A percentile compares a stretch with the other conserved stretches of the same genome.
Conservation (phyloP, 2,888 invertebrate species). For the Xylota sylvarum region DNA sequence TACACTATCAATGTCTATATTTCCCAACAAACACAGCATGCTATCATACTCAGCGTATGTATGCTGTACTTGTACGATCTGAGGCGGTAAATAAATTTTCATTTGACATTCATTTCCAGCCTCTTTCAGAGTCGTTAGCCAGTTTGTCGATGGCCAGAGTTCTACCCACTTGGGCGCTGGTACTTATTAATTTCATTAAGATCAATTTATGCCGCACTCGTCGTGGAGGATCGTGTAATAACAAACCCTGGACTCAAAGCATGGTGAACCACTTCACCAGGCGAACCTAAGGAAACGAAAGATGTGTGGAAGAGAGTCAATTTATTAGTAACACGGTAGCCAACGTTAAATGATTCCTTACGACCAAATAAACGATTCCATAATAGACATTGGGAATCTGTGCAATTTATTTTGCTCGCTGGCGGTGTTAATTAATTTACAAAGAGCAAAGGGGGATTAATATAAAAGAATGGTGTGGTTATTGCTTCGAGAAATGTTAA, state of each 20-base stretch:
- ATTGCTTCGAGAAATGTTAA: background rate
- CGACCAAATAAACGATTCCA: conserved; percentile 55
- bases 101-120: conserved; percentile 47
- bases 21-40: too few species aligned
- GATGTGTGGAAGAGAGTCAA: conserved; percentile 34
- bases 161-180: conserved; percentile 25
- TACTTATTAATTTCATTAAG: conserved; percentile 65
- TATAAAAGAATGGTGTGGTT: conserved; percentile 14
- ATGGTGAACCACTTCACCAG: conserved; percentile 12
- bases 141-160: background rate
- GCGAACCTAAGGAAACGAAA: conserved; percentile 7
- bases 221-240: conserved; percentile 21
- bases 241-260: background rate
- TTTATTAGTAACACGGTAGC: conserved; percentile 67
- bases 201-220: conserved; percentile 52
- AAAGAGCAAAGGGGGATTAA: background rate
- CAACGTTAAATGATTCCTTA: conserved; percentile 64
- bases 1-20: too few species aligned
- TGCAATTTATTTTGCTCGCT: conserved; percentile 45
- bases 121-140: conserved; percentile 17
- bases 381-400: conserved; percentile 55
- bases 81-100: conserved; percentile 28
- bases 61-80: conserved; percentile 3
- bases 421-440: conserved; percentile 34
- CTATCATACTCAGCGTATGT: background rate